Evolutionary conservation across 1,140 invertebrate species (phyloP), one percentile per base, ranked within the genome.

Genomic region (Camponotus vicinus): DNA sequence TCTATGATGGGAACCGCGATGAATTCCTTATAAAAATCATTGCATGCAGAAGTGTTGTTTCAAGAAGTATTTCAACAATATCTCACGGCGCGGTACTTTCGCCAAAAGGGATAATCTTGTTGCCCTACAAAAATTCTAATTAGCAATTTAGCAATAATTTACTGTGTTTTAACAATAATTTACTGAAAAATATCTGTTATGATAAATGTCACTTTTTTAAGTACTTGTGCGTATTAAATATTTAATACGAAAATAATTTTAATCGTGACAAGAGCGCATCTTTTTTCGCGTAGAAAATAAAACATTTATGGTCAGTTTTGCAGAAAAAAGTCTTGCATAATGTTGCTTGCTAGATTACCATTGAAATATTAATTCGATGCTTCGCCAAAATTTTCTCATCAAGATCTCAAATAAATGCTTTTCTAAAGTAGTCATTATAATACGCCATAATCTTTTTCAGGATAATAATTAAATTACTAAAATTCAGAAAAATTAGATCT

Each of bases 401-500:
- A 78, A 49, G 34, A 3, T 49, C 7, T 45, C 40, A 6, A 45
- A 66, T 66, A 40, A 78, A 1, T 34, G 3, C 45, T 66, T 66
- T 13, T 6, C 40, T n/a, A 15, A 66, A 79, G 1, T 21, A 15
- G 11, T 69, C 9, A 13, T 34, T 3, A 4, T 6, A 52, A 52
- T 15, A 1, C 37, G 7, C 1, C 13, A 15, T 55, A 79, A 55
- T 69, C 42, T 13, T 13, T 6, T 45, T 57, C 8, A 42, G 21
- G 27, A 70, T 1, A 70, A 45, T 32, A 34, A 57, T 37, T 27
- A 40, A 15, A 61, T 55, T 49, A 75, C 27, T 27, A 85, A 76
- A 45, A 86, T 80, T 52, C 37, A 27, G 45, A 76, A 85, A 88
- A 79, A 88, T 89, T 80, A 69, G 61, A 79, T 88, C 49, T 13